Base-by-base conservation (phyloP, 2,113 vertebrate species). In the Hippocampus mohnikei region DNA sequence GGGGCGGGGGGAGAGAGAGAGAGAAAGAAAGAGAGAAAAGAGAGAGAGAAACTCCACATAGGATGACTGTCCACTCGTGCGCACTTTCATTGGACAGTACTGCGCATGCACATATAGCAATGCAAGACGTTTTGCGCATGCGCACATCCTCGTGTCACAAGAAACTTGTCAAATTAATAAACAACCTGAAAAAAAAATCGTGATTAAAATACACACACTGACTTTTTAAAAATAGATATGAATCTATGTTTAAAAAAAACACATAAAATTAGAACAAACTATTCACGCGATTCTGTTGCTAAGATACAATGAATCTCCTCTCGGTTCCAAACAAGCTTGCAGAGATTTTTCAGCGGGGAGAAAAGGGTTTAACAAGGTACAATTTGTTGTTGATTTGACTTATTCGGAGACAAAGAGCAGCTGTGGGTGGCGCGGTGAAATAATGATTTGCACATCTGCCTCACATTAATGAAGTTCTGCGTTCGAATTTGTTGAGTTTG, bases 61-160 rank as follows among this genome's bases (percentile, higher is more conserved):
- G 63, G n/a, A 66, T 15, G 71, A 56, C 74, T 0, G 59, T 10
- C 56, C 72, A 77, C 77, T 76, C 79, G 41, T 41, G 64, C 27
- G 58, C 53, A 3, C 16, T 80, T 74, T 77, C 70, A 79, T 41
- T 20, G 71, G 81, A 21, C 50, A 41, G 37, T 66, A 33, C 0
- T 13, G 75, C 40, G 83, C 88, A 85, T 84, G 88, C 85, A 84
- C 81, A 79, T 15, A 42, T 18, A 0, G 25, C 58, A 27, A 9
- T 1, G 1, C 55, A 2, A 16, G 46, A 13, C 11, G 10, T 11
- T 11, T 27, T 13, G 25, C 9, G 58, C 58, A 60, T 60, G 58
- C 58, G 58, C 27, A 60, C 8, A 33, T 9, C 8, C 9, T 55
- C 21, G 9, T 40, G 9, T 25, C 41, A 11, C 63, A 27, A 33